phyloP scores from a whole-genome alignment of 1,140 invertebrate genomes.

The Drosophila repleta region DNA sequence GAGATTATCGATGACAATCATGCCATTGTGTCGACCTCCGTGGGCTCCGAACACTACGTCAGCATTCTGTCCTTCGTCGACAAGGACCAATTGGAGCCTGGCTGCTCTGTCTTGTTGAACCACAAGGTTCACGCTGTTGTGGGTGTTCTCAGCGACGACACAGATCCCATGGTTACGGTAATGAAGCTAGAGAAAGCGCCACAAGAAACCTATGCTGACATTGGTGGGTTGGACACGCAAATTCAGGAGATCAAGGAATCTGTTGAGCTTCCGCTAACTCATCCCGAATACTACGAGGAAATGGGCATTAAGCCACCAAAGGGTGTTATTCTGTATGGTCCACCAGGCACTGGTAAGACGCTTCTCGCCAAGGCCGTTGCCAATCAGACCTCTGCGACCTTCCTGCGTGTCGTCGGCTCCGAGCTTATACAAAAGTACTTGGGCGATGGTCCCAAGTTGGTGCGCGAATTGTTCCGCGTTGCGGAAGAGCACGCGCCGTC shows the following conservation, averaged over 20 bases:
- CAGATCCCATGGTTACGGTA: conserved; percentile 99
- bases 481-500: conserved; percentile 99
- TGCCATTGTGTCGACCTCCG: conserved; percentile 99
- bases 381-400: conserved; percentile 99
- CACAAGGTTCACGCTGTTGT: conserved; percentile 99
- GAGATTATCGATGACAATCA: conserved; percentile 99
- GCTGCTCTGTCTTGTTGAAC: conserved; percentile 99
- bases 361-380: conserved; percentile 99
- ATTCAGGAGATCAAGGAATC: conserved; percentile 99
- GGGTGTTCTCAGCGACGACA: conserved; percentile 98
- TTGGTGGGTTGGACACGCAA: conserved; percentile 99
- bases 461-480: conserved; percentile 98
- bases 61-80: conserved; percentile 99
- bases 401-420: conserved; percentile 98
- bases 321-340: conserved; percentile 99
- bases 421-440: conserved; percentile 98
- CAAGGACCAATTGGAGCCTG: conserved; percentile 99
- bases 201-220: conserved; percentile 99
- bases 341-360: conserved; percentile 99
- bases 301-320: conserved; percentile 99
- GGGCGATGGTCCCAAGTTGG: conserved; percentile 99
- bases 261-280: conserved; percentile 98
- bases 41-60: conserved; percentile 99
- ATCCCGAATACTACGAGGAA: conserved; percentile 99
- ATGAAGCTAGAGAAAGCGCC: conserved; percentile 99